Evolutionary conservation across 1,140 invertebrate species (phyloP).

Genomic region (Euborellia annulipes): DNA sequence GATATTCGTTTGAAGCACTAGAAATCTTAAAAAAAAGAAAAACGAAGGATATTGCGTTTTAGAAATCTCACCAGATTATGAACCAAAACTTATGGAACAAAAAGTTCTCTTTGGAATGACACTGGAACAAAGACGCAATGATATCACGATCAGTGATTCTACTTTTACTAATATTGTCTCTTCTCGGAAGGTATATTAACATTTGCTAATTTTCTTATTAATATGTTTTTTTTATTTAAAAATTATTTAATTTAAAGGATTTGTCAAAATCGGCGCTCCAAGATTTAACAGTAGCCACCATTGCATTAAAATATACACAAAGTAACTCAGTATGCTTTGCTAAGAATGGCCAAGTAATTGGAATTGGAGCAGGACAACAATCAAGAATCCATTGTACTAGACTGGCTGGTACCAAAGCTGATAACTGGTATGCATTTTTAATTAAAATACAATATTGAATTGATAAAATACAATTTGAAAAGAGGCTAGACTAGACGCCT

Average conservation of each 20-base stretch:
- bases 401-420: conserved; percentile 92
- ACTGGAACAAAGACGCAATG: conserved; percentile 83
- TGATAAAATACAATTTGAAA: too few relatives aligned
- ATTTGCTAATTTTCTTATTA: background rate
- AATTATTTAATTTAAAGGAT: background rate
- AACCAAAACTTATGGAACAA: conserved; percentile 63
- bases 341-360: conserved; percentile 82
- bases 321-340: conserved; percentile 94
- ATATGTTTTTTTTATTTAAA: conserved; percentile 2
- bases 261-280: conserved; percentile 60
- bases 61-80: conserved; percentile 77
- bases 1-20: conserved; percentile 69
- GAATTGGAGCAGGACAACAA: conserved; percentile 95
- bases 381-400: conserved; percentile 94
- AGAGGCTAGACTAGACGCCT: too few relatives aligned
- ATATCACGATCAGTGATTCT: conserved; percentile 62
- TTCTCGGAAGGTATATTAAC: conserved; percentile 1
- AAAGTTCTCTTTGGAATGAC: conserved; percentile 83
- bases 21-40: conserved; percentile 90
- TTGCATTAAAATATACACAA: conserved; percentile 95
- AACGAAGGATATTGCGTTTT: conserved; percentile 84
- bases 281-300: conserved; percentile 89
- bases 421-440: conserved; percentile 59
- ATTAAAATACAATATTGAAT: too few relatives aligned
- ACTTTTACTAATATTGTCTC: conserved; percentile 71